Base-by-base conservation (phyloP, 2,113 vertebrate genomes). In the Oncorhynchus keta region DNA sequence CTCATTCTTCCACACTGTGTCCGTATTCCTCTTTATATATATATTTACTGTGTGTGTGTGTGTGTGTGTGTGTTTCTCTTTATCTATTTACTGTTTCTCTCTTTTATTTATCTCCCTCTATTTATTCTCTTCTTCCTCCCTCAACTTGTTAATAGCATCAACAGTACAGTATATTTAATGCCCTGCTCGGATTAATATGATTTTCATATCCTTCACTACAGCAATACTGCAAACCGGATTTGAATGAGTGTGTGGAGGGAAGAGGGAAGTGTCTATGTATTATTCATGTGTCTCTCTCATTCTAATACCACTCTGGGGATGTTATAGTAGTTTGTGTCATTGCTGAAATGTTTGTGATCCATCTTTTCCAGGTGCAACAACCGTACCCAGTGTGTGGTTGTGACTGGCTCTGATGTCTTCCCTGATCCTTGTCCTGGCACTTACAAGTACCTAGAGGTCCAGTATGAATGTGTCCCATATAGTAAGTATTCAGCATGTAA, bases 381-480 rank as follows among this genome's bases (percentile, higher is more conserved):
- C 91, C 95, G 97, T 94, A 99, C 98, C 77, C 97, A 98, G 87
- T 99, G 98, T 93, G 95, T 98, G 91, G 97, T 99, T 93, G 94
- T 98, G 91, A 98, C 98, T 83, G 97, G 97, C 87, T 97, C 97
- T 88, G 98, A 99, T 87, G 96, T 99, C 87, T 99, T 99, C 94
- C 98, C 98, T 89, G 97, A 99, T 92, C 98, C 97, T 84, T 99
- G 97, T 94, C 98, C 97, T 73, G 98, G 98, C 91, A 99, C 98
- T 76, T 99, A 99, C 94, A 99, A 99, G 92, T 99, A 99, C 82
- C 96, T 99, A 92, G 97, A 99, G 95, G 97, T 99, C 94, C 98
- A 99, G 81, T 99, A 99, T 95, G 97, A 99, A 94, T 99, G 98
- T 95, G 98, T 99, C 90, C 98, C 97, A 89, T 99, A 99, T 92